Evolutionary conservation across 2,113 vertebrate genomes (phyloP).

Genomic region (Coptodon rendalli): DNA sequence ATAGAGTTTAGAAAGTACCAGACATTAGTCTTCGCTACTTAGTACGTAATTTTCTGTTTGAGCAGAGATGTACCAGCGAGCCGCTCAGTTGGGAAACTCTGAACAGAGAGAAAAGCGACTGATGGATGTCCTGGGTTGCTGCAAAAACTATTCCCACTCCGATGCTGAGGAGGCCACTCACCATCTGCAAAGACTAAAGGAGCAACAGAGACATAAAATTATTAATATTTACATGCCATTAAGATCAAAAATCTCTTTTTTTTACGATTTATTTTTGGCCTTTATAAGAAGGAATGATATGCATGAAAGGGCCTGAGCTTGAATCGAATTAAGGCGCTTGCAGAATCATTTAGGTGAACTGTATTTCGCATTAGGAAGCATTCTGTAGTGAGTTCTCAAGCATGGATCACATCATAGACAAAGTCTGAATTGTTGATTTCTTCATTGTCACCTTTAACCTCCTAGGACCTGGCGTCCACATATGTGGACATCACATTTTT

Average conservation of each 20-base stretch:
- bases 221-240: background rate
- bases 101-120: conserved; percentile 38
- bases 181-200: conserved; percentile 61
- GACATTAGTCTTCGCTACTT: background rate
- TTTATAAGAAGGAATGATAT: background rate
- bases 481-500: background rate
- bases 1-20: background rate
- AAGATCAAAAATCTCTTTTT: background rate
- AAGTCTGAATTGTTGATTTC: background rate
- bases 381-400: background rate
- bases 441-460: background rate
- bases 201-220: background rate
- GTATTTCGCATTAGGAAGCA: background rate
- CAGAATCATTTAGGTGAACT: background rate
- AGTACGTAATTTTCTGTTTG: background rate
- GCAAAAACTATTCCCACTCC: conserved; percentile 61
- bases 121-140: background rate
- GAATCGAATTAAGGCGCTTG: fast-evolving
- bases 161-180: conserved; percentile 59
- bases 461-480: fast-evolving
- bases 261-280: background rate
- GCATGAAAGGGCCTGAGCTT: background rate
- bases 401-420: background rate
- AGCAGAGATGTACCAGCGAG: conserved; percentile 38
- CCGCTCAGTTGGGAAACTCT: conserved; percentile 67